Base-by-base conservation (phyloP, 2,113 vertebrate species). In the Rhagologus leucostigma region DNA sequence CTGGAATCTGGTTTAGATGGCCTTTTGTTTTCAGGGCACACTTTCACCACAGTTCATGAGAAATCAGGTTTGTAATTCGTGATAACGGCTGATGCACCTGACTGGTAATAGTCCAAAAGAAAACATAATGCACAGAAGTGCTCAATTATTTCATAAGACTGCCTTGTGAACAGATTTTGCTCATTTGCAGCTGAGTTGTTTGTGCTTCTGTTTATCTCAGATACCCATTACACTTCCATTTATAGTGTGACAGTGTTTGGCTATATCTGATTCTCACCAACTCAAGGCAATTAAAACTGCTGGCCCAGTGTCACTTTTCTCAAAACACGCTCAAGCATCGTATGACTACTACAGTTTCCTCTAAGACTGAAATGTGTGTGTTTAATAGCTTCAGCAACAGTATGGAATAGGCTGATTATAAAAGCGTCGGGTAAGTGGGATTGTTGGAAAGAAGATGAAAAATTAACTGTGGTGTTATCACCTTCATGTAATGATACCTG, bases 211-310 rank as follows among this genome's bases (percentile, higher is more conserved):
- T 94, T 96, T 97, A 90, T 96, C 73, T 94, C 76, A 44, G 85
- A 93, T 95, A 86, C 68, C 87, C 76, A 73, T 95, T 96, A 94
- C 83, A 62, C 86, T 96, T 95, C 77, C 93, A 95, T 90, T 96
- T 96, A 89, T 55, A 71, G 86, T 93, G 88, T 94, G 96, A 90
- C 95, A 93, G 78, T 96, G 79, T 96, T 93, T 96, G 93, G 86
- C 90, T 96, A 3, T 93, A 69, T 86, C 80, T 90, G 93, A 93
- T 96, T 95, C 90, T 95, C 90, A 93, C 90, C 79, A 96, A 78
- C 83, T 94, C 76, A 84, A 94, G 90, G 93, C 95, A 97, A 94
- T 96, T 96, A 93, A 94, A 96, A 93, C 71, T 90, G 76, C 92
- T 96, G 92, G 80, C 90, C 90, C 62, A 22, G 69, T 92, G 93